Percentiles rank a stretch among this genome's conserved stretches.
Conservation (phyloP, 1,140 invertebrate genomes). For the Muscidifurax raptorellus region DNA sequence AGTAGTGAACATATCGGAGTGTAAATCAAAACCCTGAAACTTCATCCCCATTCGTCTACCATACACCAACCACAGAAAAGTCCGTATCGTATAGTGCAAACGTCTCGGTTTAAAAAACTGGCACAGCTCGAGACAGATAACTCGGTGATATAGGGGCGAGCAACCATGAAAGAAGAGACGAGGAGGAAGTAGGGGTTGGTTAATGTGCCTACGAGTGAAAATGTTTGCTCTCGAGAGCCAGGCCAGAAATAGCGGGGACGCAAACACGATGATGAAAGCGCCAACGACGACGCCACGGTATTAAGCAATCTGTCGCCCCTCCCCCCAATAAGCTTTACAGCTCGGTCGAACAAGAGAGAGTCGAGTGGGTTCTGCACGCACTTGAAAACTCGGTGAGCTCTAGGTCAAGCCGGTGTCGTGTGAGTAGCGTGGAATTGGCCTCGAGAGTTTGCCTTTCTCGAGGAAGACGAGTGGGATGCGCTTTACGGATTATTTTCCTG, state of each 20-base stretch:
- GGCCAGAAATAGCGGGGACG: conserved; percentile 11
- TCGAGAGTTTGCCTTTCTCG: not conserved
- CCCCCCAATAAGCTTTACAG: not conserved
- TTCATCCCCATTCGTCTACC: no score
- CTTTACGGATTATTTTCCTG: not conserved
- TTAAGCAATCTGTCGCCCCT: conserved; percentile 10
- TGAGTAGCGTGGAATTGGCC: not conserved
- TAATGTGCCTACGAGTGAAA: not conserved
- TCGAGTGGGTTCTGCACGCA: not conserved
- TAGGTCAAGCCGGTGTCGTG: not conserved
- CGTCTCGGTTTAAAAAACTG: not conserved
- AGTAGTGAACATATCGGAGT: no score
- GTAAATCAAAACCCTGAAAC: no score
- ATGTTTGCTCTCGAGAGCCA: conserved; percentile 8
- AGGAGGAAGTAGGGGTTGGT: not conserved
- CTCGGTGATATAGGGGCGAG: not conserved
- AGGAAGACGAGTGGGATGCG: not conserved
- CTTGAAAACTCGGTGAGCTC: not conserved
- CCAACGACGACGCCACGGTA: no score
- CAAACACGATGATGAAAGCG: conserved; percentile 14
- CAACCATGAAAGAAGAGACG: not conserved
- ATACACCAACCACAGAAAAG: no score
- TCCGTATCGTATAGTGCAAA: no score
- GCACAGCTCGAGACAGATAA: not conserved
- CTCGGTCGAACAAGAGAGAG: not conserved